Base-by-base conservation (phyloP, 2,113 vertebrate genomes). In the Terrapene triunguis region DNA sequence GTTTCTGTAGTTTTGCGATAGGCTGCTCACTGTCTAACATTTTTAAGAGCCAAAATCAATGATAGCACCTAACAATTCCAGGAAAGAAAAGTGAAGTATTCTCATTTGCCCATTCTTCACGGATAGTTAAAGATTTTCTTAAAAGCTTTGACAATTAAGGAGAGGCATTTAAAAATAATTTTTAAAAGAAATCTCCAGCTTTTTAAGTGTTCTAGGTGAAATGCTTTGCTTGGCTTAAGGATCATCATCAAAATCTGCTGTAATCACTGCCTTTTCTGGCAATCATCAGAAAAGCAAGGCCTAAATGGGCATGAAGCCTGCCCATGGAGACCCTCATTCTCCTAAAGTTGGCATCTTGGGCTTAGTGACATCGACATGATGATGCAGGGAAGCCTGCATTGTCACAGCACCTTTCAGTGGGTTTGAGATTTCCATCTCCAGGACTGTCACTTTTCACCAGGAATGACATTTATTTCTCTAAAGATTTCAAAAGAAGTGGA, bases 401-500 rank as follows among this genome's bases (percentile, higher is more conserved):
- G 86, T 79, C 83, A 38, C 74, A 69, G 62, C 54, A 84, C 57
- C 32, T 79, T 83, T 88, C 80, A 83, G 47, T 84, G 81, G 55
- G 9, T 48, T 92, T 19, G 89, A 62, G 86, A 91, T 74, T 92
- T 94, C 55, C 85, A 76, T 96, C 95, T 97, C 93, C 89, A 92
- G 62, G 74, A 47, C 82, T 97, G 92, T 69, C 94, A 86, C 88
- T 59, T 95, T 95, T 96, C 95, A 83, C 72, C 32, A 88, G 53
- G 88, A 91, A 91, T 42, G 93, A 91, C 55, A 47, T 62, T 96
- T 95, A 57, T 93, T 97, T 96, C 62, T 22, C 79, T 62, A 96
- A 93, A 94, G 88, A 95, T 88, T 55, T 9, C n/a, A 51, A 94
- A 93, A 82, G 87, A 92, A 97, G 89, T 94, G 81, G 92, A 96